A percentile compares a stretch with the other conserved stretches of the same genome.
phyloP scores from a whole-genome alignment of 2,888 invertebrate genomes.

The Drosophila monieri region DNA sequence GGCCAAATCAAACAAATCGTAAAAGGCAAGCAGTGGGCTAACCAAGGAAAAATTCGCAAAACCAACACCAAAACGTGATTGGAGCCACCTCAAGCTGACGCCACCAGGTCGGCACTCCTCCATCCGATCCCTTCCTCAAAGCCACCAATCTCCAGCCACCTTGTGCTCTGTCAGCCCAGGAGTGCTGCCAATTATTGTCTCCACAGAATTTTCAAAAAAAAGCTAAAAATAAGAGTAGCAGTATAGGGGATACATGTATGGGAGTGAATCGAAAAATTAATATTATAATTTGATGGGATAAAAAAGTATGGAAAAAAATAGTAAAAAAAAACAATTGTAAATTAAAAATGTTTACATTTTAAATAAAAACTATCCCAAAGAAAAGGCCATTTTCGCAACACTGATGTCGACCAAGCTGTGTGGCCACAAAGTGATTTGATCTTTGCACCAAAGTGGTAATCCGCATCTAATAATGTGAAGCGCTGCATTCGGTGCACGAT shows the following conservation, averaged over 20 bases:
- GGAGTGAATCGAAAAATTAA: too few relatives aligned
- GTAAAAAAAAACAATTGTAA: not conserved
- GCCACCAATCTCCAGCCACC: constrained; percentile 28
- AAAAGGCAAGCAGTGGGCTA: constrained; percentile 71
- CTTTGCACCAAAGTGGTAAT: constrained; percentile 78
- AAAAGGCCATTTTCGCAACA: constrained; percentile 59
- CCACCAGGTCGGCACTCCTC: constrained; percentile 51
- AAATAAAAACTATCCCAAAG: not conserved
- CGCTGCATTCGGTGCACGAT: constrained; percentile 81
- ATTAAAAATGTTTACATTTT: not conserved
- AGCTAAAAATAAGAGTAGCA: not conserved
- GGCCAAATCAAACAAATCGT: constrained; percentile 77
- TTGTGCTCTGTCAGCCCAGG: constrained; percentile 31
- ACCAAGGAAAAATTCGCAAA: constrained; percentile 29
- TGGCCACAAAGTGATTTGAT: constrained; percentile 77
- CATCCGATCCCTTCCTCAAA: constrained; percentile 6
- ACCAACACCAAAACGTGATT: constrained; percentile 64
- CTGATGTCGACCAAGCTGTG: constrained; percentile 34
- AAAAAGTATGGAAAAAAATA: too few relatives aligned
- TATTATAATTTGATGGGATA: too few relatives aligned
- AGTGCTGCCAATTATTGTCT: constrained; percentile 1
- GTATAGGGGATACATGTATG: not conserved
- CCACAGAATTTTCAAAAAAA: not conserved
- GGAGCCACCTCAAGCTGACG: constrained; percentile 73
- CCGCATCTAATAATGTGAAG: constrained; percentile 82